Conservation (phyloP, 2,888 invertebrate species). For the Alloscopus bannaensis region DNA sequence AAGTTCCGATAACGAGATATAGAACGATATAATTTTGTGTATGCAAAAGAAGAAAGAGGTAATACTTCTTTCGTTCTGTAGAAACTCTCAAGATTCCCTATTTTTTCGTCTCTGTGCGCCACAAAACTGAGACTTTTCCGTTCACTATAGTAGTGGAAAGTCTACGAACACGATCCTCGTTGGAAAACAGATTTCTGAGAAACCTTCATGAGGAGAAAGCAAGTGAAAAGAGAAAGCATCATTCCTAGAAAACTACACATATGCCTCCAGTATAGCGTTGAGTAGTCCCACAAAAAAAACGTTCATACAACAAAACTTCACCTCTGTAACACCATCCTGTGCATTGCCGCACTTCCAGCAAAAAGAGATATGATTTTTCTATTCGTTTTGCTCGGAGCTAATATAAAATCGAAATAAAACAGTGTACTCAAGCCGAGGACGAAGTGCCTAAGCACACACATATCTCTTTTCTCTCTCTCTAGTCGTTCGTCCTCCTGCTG, state of each 20-base stretch:
- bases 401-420: slow-evolving; percentile 15
- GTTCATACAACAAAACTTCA: too few species aligned
- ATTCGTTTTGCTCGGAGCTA: neutral
- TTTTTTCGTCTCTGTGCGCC: slow-evolving; percentile 15
- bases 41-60: slow-evolving; percentile 39
- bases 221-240: slow-evolving; percentile 16
- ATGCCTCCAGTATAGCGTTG: too few species aligned
- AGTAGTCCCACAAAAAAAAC: too few species aligned
- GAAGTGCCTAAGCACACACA: too few species aligned
- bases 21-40: slow-evolving; percentile 47
- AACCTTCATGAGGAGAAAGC: neutral
- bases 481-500: too few species aligned
- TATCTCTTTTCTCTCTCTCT: too few species aligned
- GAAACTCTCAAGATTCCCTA: slow-evolving; percentile 41
- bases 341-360: neutral
- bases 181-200: slow-evolving; percentile 21
- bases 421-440: too few species aligned
- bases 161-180: neutral
- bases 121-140: slow-evolving; percentile 23
- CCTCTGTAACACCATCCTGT: neutral
- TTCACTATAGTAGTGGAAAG: too few species aligned
- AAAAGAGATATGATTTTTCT: slow-evolving; percentile 7
- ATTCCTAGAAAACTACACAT: neutral
- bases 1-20: slow-evolving; percentile 30
- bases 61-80: slow-evolving; percentile 17